Percentiles rank a stretch among this genome's conserved stretches.
These are phyloP conservation scores for Brachymystax lenok DNA, from an alignment of 2,797 vertebrate genomes.

Conservation along the genomic window DNA sequence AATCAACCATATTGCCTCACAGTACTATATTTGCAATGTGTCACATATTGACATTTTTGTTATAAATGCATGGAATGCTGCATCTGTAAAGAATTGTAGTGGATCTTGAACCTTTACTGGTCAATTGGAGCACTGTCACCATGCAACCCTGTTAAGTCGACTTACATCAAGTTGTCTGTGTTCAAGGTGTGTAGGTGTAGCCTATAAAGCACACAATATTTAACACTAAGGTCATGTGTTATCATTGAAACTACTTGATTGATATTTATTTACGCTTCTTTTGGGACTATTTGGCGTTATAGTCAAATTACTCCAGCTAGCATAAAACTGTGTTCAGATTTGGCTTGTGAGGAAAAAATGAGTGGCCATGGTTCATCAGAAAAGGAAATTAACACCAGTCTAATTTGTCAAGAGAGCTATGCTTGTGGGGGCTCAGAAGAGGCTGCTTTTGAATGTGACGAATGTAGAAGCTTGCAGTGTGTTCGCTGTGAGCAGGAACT, in stretches of 20 bases:
- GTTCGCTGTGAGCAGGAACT: slow-evolving; percentile 89
- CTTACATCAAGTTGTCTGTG: slow-evolving; percentile 12
- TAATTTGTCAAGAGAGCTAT: slow-evolving; percentile 95
- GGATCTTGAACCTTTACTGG: background rate
- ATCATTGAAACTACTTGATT: background rate
- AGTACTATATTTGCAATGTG: slow-evolving; percentile 22
- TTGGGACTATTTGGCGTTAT: slow-evolving; percentile 37
- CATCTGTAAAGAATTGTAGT: slow-evolving; percentile 16
- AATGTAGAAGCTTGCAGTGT: slow-evolving; percentile 93
- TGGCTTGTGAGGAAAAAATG: slow-evolving; percentile 75
- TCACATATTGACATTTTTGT: background rate
- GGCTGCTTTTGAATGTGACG: slow-evolving; percentile 91
- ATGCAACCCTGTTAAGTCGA: slow-evolving; percentile 53
- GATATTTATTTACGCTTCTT: slow-evolving; percentile 25
- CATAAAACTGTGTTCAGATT: slow-evolving; percentile 42
- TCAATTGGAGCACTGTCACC: slow-evolving; percentile 19
- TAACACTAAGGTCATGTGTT: slow-evolving; percentile 28
- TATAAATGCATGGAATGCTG: slow-evolving; percentile 23
- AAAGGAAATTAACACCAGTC: slow-evolving; percentile 83
- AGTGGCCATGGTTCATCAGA: slow-evolving; percentile 86
- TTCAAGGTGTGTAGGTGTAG: slow-evolving; percentile 13
- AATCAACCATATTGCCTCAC: slow-evolving; percentile 28
- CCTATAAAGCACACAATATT: slow-evolving; percentile 9
- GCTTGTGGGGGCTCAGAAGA: slow-evolving; percentile 90
- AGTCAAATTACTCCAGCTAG: slow-evolving; percentile 47